phyloP scores from a whole-genome alignment of 2,797 vertebrate genomes.

The Syngnathus acus region DNA sequence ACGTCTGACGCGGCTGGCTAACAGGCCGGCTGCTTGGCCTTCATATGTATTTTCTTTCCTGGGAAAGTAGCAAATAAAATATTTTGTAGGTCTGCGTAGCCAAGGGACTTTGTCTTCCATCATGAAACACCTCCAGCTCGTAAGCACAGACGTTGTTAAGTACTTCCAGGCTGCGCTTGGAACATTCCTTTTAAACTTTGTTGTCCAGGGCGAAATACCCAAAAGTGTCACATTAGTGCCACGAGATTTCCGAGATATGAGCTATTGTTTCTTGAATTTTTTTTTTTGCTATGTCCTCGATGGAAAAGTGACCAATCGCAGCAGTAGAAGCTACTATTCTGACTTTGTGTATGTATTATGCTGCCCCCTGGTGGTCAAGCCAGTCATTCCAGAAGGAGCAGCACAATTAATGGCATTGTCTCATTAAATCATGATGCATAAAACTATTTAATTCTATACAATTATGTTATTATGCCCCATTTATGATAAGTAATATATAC shows the following conservation, averaged over 20 bases:
- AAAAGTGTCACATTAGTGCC: constrained; percentile 6
- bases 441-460: too few species aligned
- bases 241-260: neutral
- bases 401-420: neutral
- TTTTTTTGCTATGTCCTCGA: constrained; percentile 10
- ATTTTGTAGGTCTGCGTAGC: constrained; percentile 51
- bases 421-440: neutral
- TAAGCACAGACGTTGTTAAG: constrained; percentile 61
- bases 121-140: constrained; percentile 62
- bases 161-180: constrained; percentile 57
- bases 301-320: neutral
- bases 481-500: too few species aligned
- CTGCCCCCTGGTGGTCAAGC: neutral
- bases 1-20: constrained; percentile 49
- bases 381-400: neutral
- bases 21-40: constrained; percentile 30
- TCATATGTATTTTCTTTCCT: constrained; percentile 50
- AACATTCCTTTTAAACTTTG: constrained; percentile 70
- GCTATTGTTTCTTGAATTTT: neutral
- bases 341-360: neutral
- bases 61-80: constrained; percentile 66
- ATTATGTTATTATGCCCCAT: too few species aligned
- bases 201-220: constrained; percentile 46
- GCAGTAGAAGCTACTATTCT: neutral
- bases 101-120: constrained; percentile 64